phyloP scores from a whole-genome alignment of 2,113 vertebrate genomes.

The Dinomys branickii region DNA sequence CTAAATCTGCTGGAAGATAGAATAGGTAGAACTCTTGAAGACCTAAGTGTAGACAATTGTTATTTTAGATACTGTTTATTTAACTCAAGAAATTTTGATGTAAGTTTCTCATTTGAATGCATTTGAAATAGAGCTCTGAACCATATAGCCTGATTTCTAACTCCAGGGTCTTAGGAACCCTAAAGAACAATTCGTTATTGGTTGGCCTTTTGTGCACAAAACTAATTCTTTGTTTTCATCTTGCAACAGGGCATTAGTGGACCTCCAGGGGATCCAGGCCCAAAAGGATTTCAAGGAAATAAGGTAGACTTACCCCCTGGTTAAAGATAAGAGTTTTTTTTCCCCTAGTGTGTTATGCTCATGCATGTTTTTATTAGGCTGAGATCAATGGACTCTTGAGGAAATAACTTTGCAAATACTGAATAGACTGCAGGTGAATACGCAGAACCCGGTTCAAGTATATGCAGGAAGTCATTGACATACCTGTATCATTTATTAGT shows the following conservation, averaged over 20 bases:
- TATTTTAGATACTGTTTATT: conserved; percentile 15
- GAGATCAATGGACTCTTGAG: conserved; percentile 11
- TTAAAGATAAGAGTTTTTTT: not conserved
- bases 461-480: not conserved
- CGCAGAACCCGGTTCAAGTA: not conserved
- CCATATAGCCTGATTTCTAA: not conserved
- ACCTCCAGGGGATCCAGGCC: conserved; percentile 88
- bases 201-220: not conserved
- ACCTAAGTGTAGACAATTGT: not conserved
- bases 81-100: not conserved
- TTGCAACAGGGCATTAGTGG: conserved; percentile 88
- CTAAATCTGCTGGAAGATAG: not conserved
- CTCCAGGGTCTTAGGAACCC: not conserved
- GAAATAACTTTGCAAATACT: conserved; percentile 1
- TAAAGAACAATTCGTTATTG: not conserved
- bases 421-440: not conserved
- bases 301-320: conserved; percentile 87
- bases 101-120: not conserved
- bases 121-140: not conserved
- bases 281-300: conserved; percentile 88
- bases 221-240: conserved; percentile 69
- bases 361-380: conserved; percentile 1
- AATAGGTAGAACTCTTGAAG: not conserved
- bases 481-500: not conserved
- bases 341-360: not conserved